phyloP scores from a whole-genome alignment of 2,797 vertebrate genomes.

The Carcharodon carcharias region DNA sequence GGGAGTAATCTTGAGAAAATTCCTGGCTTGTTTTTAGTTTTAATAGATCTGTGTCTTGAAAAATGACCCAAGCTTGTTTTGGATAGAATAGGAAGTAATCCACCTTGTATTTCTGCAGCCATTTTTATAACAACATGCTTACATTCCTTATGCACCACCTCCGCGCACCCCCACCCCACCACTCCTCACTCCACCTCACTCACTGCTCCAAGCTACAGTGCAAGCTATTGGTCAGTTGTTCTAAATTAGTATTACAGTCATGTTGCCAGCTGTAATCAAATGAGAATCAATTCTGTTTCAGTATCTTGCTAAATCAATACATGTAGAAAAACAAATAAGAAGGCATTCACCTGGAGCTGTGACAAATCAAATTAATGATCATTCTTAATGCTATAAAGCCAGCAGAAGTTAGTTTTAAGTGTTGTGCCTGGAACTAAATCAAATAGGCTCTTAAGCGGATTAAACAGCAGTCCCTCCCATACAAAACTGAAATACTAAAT shows the following conservation, averaged over 20 bases:
- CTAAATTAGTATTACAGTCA: neutral
- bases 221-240: neutral
- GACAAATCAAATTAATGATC: constrained; percentile 17
- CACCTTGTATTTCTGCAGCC: neutral
- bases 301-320: constrained; percentile 1
- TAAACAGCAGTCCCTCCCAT: neutral
- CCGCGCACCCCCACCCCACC: too few species aligned
- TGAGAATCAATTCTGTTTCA: constrained; percentile 1
- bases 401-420: neutral
- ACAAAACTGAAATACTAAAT: neutral
- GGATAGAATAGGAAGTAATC: neutral
- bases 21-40: neutral
- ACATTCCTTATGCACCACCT: neutral
- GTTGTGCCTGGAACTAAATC: neutral
- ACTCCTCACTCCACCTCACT: too few species aligned
- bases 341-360: neutral
- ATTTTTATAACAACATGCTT: neutral
- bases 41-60: neutral
- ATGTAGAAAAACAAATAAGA: neutral
- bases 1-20: neutral
- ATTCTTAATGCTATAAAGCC: neutral
- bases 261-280: neutral
- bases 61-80: neutral
- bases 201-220: neutral
- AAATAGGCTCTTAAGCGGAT: neutral